Evolutionary conservation across 2,888 invertebrate genomes (phyloP), one percentile per base, ranked within the genome.

Genomic region (Drosophila ezoana): DNA sequence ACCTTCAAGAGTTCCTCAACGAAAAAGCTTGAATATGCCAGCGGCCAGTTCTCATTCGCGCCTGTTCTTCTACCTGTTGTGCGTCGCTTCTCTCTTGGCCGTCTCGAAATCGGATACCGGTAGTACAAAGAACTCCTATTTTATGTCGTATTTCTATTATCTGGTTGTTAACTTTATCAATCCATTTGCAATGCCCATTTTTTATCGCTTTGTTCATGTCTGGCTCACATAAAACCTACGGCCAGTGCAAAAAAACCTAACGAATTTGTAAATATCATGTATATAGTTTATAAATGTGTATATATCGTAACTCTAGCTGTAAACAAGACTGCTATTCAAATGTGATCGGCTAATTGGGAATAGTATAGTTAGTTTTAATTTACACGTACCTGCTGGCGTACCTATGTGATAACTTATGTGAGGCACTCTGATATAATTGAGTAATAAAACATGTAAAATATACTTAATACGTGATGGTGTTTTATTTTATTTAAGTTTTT

Each of bases 71-170:
- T 90, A 91, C 61, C 59, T 90, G 59, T 72, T 91, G 45, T 91
- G 90, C 57, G 89, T 84, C 49, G 89, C 89, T 51, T 90, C 90
- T 16, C 74, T 90, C 20, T 53, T 91, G 70, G 91, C 91, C 44
- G 89, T 91, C 48, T 84, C 87, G 40, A 87, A 85, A 66, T 87
- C 91, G 57, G 90, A 91, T 75, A 77, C 90, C 76, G 91, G 91
- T 91, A 89, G 82, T 90, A 86, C 89, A 86, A 86, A 89, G 84
- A 86, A 86, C 84, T 74, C 87, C 37, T 87, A 89, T 38, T 88
- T 90, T 71, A 86, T 90, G 89, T 90, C 90, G 35, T 90, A 90
- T 75, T 91, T 90, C 65, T 91, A 90, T 73, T 90, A 90, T 76
- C 68, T 91, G 54, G 64, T 90, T 61, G 70, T 90, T 35, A 91